Evolutionary conservation across 2,797 vertebrate genomes (phyloP).

Genomic region (Sternarchorhynchus goeldii): DNA sequence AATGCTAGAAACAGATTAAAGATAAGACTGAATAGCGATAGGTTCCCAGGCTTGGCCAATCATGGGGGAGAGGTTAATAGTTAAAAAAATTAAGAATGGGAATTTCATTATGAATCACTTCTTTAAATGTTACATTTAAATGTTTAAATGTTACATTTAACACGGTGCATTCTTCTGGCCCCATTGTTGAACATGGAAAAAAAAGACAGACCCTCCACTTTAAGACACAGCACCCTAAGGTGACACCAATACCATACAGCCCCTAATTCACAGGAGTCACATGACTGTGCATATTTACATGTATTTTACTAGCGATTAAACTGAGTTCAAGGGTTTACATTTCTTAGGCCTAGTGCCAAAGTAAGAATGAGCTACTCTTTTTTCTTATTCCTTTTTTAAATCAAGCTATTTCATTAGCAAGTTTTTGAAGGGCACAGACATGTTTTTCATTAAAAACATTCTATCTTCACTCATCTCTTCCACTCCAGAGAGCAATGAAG

Average conservation of each 20-base stretch:
- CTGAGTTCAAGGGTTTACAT: constrained; percentile 24
- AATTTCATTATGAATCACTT: constrained; percentile 52
- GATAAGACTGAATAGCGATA: constrained; percentile 48
- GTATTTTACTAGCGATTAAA: constrained; percentile 37
- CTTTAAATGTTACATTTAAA: constrained; percentile 62
- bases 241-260: constrained; percentile 17
- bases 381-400: neutral
- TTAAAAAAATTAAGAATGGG: constrained; percentile 40
- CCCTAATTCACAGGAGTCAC: neutral
- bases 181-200: constrained; percentile 61
- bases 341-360: constrained; percentile 40
- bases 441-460: neutral
- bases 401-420: constrained; percentile 38
- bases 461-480: neutral
- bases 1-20: constrained; percentile 55
- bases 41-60: constrained; percentile 39
- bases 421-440: constrained; percentile 42
- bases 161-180: constrained; percentile 71
- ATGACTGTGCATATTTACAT: constrained; percentile 9
- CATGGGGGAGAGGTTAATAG: constrained; percentile 37
- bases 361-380: constrained; percentile 34
- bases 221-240: constrained; percentile 2
- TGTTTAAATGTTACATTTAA: constrained; percentile 64
- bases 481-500: constrained; percentile 2
- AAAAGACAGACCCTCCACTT: constrained; percentile 36